These are phyloP conservation scores for Eulemur rufifrons DNA, from an alignment of 2,113 vertebrate species.

Conservation along the genomic window DNA sequence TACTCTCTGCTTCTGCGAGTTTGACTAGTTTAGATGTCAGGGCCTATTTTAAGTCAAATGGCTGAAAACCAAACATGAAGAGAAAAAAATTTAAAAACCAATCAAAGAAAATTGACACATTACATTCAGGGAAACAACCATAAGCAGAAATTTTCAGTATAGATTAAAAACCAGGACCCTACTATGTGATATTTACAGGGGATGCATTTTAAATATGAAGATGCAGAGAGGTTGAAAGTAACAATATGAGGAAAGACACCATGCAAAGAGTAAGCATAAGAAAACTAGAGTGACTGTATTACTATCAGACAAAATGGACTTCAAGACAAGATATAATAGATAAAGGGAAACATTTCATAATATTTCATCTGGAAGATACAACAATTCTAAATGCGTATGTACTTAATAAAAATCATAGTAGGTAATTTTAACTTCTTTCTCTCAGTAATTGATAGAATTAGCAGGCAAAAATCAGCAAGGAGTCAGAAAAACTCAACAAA, in stretches of 20 bases:
- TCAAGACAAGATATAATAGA: neutral
- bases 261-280: neutral
- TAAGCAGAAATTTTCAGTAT: neutral
- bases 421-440: neutral
- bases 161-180: neutral
- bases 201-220: neutral
- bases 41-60: neutral
- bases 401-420: neutral
- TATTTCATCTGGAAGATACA: neutral
- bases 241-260: neutral
- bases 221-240: neutral
- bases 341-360: neutral
- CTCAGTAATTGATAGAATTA: neutral
- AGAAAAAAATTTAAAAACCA: neutral
- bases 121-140: neutral
- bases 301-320: neutral
- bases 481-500: neutral
- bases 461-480: neutral
- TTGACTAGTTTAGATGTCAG: neutral
- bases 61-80: neutral
- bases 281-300: neutral
- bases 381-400: neutral
- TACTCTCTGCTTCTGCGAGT: neutral
- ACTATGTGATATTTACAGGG: neutral
- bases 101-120: neutral